Conservation (phyloP, 2,888 invertebrate genomes). For the Volucella zonaria region DNA sequence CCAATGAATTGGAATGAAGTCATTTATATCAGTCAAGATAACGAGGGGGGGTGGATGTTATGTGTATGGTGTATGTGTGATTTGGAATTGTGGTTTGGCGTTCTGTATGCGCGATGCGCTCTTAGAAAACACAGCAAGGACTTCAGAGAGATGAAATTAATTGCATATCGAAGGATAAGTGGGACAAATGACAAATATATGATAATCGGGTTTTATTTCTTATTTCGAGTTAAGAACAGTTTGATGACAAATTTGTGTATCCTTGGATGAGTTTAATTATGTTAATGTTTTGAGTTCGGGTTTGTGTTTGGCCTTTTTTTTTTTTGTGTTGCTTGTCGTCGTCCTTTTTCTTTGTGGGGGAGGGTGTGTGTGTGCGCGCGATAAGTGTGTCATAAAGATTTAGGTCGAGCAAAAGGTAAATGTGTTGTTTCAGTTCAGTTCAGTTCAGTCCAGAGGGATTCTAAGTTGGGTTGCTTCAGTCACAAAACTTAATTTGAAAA, state of each 20-base stretch:
- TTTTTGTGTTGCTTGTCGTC: too few relatives aligned
- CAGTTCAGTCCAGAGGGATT: background rate
- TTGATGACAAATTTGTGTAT: background rate
- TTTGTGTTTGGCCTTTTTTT: background rate
- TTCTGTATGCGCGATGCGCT: constrained; percentile 35
- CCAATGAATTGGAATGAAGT: constrained; percentile 68
- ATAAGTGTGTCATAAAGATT: constrained; percentile 17
- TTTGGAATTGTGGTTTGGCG: constrained; percentile 24
- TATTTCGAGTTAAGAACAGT: background rate
- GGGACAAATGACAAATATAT: constrained; percentile 66
- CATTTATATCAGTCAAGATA: constrained; percentile 64
- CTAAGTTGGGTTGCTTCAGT: background rate
- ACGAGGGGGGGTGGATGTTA: constrained; percentile 19
- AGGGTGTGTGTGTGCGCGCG: background rate
- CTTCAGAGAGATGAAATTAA: constrained; percentile 47
- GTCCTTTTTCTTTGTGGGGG: background rate
- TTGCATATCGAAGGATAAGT: constrained; percentile 65
- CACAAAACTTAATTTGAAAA: constrained; percentile 9
- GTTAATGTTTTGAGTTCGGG: background rate
- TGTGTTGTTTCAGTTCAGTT: background rate
- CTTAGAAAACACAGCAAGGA: background rate
- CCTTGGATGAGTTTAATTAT: background rate
- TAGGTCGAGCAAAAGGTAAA: background rate
- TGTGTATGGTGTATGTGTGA: constrained; percentile 18
- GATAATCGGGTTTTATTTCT: constrained; percentile 52